Percentiles rank a stretch among this genome's conserved stretches.
Evolutionary conservation across 2,797 vertebrate genomes (phyloP).

Genomic region (Anableps anableps): DNA sequence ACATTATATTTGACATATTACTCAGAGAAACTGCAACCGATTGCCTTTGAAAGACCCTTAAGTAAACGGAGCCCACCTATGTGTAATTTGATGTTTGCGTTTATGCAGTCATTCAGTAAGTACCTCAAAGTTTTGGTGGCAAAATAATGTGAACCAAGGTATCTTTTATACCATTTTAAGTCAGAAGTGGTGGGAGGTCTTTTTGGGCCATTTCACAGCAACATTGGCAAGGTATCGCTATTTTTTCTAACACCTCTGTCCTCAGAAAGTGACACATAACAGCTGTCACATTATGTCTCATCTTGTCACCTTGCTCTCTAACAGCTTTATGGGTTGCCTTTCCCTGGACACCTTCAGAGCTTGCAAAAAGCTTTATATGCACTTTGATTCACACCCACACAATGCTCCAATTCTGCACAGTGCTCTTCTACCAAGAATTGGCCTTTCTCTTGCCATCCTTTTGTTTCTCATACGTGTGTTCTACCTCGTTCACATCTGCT

Average conservation of each 20-base stretch:
- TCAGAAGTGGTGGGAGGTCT: slow-evolving; percentile 36
- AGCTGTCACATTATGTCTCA: slow-evolving; percentile 55
- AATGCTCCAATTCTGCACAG: slow-evolving; percentile 13
- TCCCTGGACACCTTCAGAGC: slow-evolving; percentile 45
- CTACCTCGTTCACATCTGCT: slow-evolving; percentile 3
- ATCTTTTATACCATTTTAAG: background rate
- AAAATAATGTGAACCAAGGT: background rate
- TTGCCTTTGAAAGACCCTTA: background rate
- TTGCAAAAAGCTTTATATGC: slow-evolving; percentile 49
- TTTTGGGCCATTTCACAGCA: slow-evolving; percentile 46
- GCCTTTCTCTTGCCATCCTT: background rate
- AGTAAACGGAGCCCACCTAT: background rate
- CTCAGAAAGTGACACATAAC: slow-evolving; percentile 63
- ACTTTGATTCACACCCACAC: slow-evolving; percentile 45
- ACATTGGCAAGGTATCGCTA: slow-evolving; percentile 35
- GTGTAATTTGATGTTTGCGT: background rate
- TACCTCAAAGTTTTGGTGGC: background rate
- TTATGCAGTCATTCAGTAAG: background rate
- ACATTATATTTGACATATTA: background rate
- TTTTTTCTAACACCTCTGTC: slow-evolving; percentile 39
- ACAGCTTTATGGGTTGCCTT: slow-evolving; percentile 35
- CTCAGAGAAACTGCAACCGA: background rate
- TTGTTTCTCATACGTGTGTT: background rate
- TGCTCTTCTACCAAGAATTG: slow-evolving; percentile 7
- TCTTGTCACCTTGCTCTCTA: slow-evolving; percentile 44